Base-by-base conservation (phyloP, 1,140 invertebrate genomes). In the Nilaparvata lugens region DNA sequence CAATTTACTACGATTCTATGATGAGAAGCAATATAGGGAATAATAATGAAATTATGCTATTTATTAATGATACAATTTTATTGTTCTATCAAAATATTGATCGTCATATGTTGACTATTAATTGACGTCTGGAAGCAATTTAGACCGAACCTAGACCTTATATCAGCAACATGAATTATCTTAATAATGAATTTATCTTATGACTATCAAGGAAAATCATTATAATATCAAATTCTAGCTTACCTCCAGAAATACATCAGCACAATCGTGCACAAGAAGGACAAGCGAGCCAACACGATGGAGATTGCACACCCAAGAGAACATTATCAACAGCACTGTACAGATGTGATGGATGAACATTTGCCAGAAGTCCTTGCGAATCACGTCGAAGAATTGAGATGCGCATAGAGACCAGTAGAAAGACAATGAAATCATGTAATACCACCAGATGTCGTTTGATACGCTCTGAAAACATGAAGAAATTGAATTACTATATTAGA, bases 321-420 rank as follows among this genome's bases (percentile, higher is more conserved):
- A 87, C 48, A 80, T 85, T 76, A 98, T 83, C 38, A 99, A 79
- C 31, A 84, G 69, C 65, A 98, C 88, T 2, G 95, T 97, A 4
- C 91, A 89, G 69, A 95, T 83, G 71, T 99, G 95, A 76, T 98
- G 96, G 52, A 96, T 80, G 72, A 97, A 95, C 95, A 98, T 98
- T 80, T 98, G 93, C 87, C 90, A 93, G 75, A 98, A 98, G 77
- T 98, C 96, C 79, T 95, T 93, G 53, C 89, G 81, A 67, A 88
- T 91, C 40, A 93, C 86, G 75, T 98, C 95, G 71, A 89, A 88
- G 76, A 96, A 97, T 73, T 97, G 92, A 16, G 91, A 93, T 42
- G 94, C 81, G 51, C 93, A 87, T 54, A 98, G 76, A 5, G 95
- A 89, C 87, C 94, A 94, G 74, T 99, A 99, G 77, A 98, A 98